Evolutionary conservation across 2,888 invertebrate genomes (phyloP), one percentile per base, ranked within the genome.

Genomic region (Dorcus hopei): DNA sequence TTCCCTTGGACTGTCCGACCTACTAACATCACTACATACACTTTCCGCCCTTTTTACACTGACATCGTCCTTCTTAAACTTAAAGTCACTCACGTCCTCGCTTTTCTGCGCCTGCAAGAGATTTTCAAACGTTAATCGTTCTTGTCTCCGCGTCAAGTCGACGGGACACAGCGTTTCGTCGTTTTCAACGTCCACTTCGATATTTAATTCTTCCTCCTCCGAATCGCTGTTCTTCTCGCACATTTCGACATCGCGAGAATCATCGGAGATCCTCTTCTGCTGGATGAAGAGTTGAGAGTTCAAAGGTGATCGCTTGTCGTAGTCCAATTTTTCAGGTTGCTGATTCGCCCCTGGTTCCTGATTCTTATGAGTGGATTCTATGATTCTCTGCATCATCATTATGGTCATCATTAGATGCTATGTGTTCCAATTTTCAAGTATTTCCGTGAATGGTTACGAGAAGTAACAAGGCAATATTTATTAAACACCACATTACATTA

Each of bases 381-480:
- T 73, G 49, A 78, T 70, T 67, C 79, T 72, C 70, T 80, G 79
- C 79, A 80, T 80, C 79, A 79, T 80, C 74, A 80, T 73, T 79
- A 80, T 80, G 76, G 80, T 80, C 80, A 80, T 80, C 74, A 74
- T 77, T 67, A 64, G 60, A 57, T 59, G 33, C 38, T 42, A 16
- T 14, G 11, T 42, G 42, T 42, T 42, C 16, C 16, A 6, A 14
- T 4, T 33, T 6, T 33, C 52, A 40, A n/a, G 9, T 56, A 51
- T 9, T 56, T 40, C 38, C 11, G 38, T 33, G 26, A 33, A 33
- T 6, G 26, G 26, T 33, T 33, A 33, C 26, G 0, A 33, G 26
- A 4, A 6, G 26, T 33, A 33, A 33, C 26, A 1, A 33, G 6
- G 26, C 6, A 4, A 4, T 33, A 33, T 7, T 33, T 14, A 14